Conservation (phyloP, 1,140 invertebrate genomes). For the Chymomyza costata region DNA sequence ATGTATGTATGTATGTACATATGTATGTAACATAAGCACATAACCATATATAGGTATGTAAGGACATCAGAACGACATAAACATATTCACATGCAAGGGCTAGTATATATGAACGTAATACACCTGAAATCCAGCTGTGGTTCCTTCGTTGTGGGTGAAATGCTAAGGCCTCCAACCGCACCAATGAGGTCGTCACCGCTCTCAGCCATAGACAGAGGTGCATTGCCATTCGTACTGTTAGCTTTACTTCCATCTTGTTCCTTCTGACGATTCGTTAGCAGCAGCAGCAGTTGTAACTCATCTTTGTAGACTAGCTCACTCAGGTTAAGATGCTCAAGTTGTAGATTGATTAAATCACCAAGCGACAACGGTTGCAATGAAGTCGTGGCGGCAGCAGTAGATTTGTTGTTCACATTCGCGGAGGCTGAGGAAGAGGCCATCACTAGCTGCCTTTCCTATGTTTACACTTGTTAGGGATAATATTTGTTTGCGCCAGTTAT, state of each 20-base stretch:
- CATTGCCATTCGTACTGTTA: slow-evolving; percentile 6
- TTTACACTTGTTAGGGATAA: slow-evolving; percentile 7
- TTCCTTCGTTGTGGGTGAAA: slow-evolving; percentile 37
- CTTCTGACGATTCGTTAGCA: slow-evolving; percentile 17
- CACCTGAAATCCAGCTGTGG: slow-evolving; percentile 45
- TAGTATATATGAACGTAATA: too few species aligned
- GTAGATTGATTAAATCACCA: slow-evolving; percentile 45
- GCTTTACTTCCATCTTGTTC: slow-evolving; percentile 7
- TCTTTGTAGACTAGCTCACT: slow-evolving; percentile 44
- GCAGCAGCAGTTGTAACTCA: slow-evolving; percentile 47
- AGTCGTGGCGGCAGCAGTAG: slow-evolving; percentile 6
- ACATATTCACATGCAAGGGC: slow-evolving; percentile 8
- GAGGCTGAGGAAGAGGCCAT: slow-evolving; percentile 47
- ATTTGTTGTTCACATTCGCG: slow-evolving; percentile 46
- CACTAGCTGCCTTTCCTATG: slow-evolving; percentile 23
- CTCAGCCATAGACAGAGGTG: slow-evolving; percentile 40
- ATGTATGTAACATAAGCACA: slow-evolving; percentile 32
- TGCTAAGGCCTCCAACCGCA: slow-evolving; percentile 39
- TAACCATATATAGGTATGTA: background rate
- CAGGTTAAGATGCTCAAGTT: slow-evolving; percentile 43
- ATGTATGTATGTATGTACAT: slow-evolving; percentile 19
- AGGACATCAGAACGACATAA: background rate
- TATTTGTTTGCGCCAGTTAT: slow-evolving; percentile 26
- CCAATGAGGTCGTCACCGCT: slow-evolving; percentile 46
- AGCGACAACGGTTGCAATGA: slow-evolving; percentile 20